Evolutionary conservation across 2,113 vertebrate genomes (phyloP).

Genomic region (Aegypius monachus): DNA sequence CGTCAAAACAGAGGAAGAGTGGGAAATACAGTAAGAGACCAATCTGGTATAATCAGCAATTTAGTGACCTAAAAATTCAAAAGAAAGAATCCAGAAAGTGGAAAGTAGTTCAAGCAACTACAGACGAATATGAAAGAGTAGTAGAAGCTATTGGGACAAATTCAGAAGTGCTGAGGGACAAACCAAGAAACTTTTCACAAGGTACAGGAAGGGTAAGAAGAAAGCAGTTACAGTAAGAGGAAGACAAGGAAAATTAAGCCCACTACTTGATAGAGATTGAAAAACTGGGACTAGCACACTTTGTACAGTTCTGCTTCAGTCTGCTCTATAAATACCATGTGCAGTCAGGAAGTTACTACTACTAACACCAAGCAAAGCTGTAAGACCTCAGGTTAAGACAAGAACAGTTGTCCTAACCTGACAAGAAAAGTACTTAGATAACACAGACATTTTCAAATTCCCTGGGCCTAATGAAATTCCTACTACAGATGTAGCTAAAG

Average conservation of each 20-base stretch:
- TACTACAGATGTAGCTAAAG: not conserved
- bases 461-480: not conserved
- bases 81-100: not conserved
- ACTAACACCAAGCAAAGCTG: not conserved
- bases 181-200: not conserved
- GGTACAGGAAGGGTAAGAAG: not conserved
- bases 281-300: not conserved
- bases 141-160: not conserved
- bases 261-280: not conserved
- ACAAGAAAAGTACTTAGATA: not conserved
- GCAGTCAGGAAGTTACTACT: not conserved
- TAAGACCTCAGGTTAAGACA: not conserved
- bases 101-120: not conserved
- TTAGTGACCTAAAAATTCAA: not conserved
- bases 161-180: not conserved
- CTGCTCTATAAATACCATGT: not conserved
- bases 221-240: not conserved
- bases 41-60: not conserved
- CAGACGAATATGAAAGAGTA: not conserved
- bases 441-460: not conserved
- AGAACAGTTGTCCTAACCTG: not conserved
- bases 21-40: not conserved
- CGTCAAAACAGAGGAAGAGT: not conserved
- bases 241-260: not conserved
- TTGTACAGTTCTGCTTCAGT: not conserved